A percentile compares a stretch with the other conserved stretches of the same genome.
These are phyloP conservation scores for Rhingia rostrata DNA, from an alignment of 2,888 invertebrate genomes.

Conservation along the genomic window DNA sequence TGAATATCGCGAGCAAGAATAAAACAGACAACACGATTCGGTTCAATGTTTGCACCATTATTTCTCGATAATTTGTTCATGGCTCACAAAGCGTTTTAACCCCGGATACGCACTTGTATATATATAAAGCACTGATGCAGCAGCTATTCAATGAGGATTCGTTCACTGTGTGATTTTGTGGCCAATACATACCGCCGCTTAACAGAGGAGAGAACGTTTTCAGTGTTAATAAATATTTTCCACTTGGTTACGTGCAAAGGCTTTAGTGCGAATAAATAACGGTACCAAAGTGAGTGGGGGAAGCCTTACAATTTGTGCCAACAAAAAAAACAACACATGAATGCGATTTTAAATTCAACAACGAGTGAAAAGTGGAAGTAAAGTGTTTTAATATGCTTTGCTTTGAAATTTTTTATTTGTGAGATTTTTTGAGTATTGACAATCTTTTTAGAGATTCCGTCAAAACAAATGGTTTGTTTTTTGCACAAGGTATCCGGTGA, in stretches of 20 bases:
- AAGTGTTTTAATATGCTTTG: too few species aligned
- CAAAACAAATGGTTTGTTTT: too few species aligned
- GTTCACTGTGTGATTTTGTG: constrained; percentile 41
- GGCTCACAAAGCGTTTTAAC: constrained; percentile 1
- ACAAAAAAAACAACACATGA: too few species aligned
- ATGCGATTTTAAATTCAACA: too few species aligned
- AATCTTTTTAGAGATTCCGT: too few species aligned
- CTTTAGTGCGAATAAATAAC: constrained; percentile 8
- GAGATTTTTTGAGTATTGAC: too few species aligned
- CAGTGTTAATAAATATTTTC: constrained; percentile 40
- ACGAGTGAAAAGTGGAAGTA: too few species aligned
- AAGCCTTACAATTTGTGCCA: background rate
- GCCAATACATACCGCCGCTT: constrained; percentile 28
- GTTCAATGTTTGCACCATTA: constrained; percentile 20
- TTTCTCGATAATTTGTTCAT: constrained; percentile 12
- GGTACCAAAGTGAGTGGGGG: background rate
- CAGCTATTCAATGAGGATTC: constrained; percentile 25
- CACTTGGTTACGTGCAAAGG: constrained; percentile 4
- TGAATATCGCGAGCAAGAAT: background rate
- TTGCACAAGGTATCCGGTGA: too few species aligned
- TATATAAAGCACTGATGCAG: constrained; percentile 1
- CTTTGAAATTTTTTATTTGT: too few species aligned
- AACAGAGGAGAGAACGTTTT: constrained; percentile 14
- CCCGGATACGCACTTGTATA: background rate
- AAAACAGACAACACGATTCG: constrained; percentile 15